phyloP scores from a whole-genome alignment of 2,113 vertebrate genomes.

The Corapipo altera region DNA sequence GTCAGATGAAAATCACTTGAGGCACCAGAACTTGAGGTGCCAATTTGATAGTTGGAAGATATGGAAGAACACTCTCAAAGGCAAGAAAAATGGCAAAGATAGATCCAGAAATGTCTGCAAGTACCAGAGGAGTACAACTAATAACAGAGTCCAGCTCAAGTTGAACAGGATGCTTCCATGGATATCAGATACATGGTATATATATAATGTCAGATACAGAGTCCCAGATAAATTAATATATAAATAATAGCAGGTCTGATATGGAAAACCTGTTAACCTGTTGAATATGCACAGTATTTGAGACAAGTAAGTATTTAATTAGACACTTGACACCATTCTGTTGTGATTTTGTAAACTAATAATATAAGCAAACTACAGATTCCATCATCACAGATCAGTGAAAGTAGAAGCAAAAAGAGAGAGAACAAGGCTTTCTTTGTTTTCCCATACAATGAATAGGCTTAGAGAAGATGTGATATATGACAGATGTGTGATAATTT shows the following conservation, averaged over 20 bases:
- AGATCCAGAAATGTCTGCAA: background rate
- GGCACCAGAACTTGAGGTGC: background rate
- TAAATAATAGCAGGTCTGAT: background rate
- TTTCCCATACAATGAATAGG: background rate
- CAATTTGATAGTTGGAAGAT: background rate
- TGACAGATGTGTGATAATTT: background rate
- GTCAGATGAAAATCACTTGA: background rate
- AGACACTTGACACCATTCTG: background rate
- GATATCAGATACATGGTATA: no score
- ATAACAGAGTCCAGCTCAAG: background rate
- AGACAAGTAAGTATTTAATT: background rate
- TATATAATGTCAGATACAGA: background rate
- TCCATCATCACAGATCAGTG: background rate
- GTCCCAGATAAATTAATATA: background rate
- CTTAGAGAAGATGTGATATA: background rate
- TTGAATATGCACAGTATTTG: background rate
- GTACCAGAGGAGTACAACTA: background rate
- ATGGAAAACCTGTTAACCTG: background rate
- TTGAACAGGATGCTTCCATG: background rate
- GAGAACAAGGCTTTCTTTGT: background rate
- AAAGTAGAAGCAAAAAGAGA: background rate
- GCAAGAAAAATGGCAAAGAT: background rate
- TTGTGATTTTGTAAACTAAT: background rate
- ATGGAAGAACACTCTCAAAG: background rate
- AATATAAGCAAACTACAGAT: fast-evolving